phyloP scores from a whole-genome alignment of 2,113 vertebrate species.

The Chunga burmeisteri region DNA sequence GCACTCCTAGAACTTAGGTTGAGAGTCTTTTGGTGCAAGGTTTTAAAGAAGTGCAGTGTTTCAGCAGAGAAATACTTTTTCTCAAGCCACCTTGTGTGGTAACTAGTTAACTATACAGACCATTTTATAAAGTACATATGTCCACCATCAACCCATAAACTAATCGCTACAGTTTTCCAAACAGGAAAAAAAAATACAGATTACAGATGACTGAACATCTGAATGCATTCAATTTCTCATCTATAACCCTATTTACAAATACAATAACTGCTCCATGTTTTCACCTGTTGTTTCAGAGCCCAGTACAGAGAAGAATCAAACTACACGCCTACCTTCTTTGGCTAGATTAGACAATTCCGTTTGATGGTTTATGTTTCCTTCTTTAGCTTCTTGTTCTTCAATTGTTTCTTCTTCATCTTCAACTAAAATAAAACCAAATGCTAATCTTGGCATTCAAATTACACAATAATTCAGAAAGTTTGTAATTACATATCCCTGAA shows the following conservation, averaged over 20 bases:
- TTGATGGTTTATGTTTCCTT: constrained; percentile 84
- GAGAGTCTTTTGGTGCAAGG: neutral
- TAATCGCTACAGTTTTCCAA: neutral
- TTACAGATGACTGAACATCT: neutral
- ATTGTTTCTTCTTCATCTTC: constrained; percentile 90
- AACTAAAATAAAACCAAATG: constrained; percentile 56
- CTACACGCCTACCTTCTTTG: constrained; percentile 63
- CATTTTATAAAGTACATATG: neutral
- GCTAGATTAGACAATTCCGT: constrained; percentile 79
- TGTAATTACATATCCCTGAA: neutral
- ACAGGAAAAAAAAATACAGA: neutral
- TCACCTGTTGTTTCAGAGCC: neutral
- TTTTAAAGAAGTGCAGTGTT: neutral
- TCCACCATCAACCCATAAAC: neutral
- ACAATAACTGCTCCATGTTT: neutral
- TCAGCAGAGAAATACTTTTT: neutral
- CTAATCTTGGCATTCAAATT: neutral
- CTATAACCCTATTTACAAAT: neutral
- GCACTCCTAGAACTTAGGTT: neutral
- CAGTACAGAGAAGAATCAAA: neutral
- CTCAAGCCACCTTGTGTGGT: neutral
- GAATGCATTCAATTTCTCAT: neutral
- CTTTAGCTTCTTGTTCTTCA: constrained; percentile 87
- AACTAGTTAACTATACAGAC: neutral
- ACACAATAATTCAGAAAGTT: neutral